Evolutionary conservation across 2,113 vertebrate species (phyloP), one percentile per base, ranked within the genome.

Genomic region (Tautogolabrus adspersus): DNA sequence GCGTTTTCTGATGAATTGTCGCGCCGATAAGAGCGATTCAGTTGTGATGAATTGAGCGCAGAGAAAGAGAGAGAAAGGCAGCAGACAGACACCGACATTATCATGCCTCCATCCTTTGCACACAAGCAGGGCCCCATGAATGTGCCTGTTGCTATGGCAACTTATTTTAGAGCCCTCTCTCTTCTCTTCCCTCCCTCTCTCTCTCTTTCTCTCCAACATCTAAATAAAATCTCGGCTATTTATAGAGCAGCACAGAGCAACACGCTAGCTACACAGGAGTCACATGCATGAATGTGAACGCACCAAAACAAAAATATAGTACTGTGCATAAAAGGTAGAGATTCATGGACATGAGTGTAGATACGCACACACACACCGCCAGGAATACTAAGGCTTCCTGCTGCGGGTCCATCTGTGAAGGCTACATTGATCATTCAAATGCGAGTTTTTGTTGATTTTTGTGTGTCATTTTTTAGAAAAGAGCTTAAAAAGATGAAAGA

Each of bases 111-210:
- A 82, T 88, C 55, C 85, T 56, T 42, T 72, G 63, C 76, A 88
- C 64, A 79, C 83, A 79, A 79, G 87, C 75, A 82, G 77, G 84
- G 82, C 84, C 75, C 49, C 73, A 82, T 78, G 90, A 90, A 91
- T 74, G 89, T 93, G 93, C 89, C 90, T 92, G 93, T 95, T 94
- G 92, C 94, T 87, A 95, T 93, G 87, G 91, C 83, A 94, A 94
- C 94, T 71, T 86, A 85, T 88, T 90, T 80, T 76, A 77, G 86
- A 90, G 75, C 77, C 66, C 66, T 52, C 70, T 58, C 23, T 63
- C 70, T 62, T 42, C 40, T 42, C 58, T 57, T 51, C 46, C 47
- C 64, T 83, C 64, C 59, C 30, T 34, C 30, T 66, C 60, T 44
- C 65, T 30, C 65, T 59, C 65, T 65, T 64, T 66, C 74, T 62